A percentile compares a stretch with the other conserved stretches of the same genome.
phyloP scores from a whole-genome alignment of 2,113 vertebrate genomes.

The cattle (Bos taurus) region ARS-UCD2.0 NC_037340.1:9653501-9654000 shows the following conservation, averaged over 20 bases:
- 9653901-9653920: constrained; percentile 70
- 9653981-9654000: constrained; percentile 69
- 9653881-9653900: constrained; percentile 59
- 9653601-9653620: not conserved
- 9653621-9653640: constrained; percentile 13
- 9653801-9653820: not conserved
- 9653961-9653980: constrained; percentile 71
- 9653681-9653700: constrained; percentile 41
- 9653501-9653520: constrained; percentile 3
- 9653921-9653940: constrained; percentile 72
- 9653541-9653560: not conserved
- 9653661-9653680: not conserved
- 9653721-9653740: constrained; percentile 20
- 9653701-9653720: not conserved
- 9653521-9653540: not conserved
- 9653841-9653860: constrained; percentile 71
- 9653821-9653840: constrained; percentile 57
- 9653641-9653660: not conserved
- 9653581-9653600: not conserved
- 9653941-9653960: constrained; percentile 71
- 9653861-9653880: constrained; percentile 69
- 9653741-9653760: not conserved
- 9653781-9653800: not conserved
- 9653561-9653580: not conserved
- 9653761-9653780: not conserved